Percentiles rank a stretch among this genome's conserved stretches.
phyloP scores from a whole-genome alignment of 2,797 vertebrate species.

The Micromesistius poutassou region DNA sequence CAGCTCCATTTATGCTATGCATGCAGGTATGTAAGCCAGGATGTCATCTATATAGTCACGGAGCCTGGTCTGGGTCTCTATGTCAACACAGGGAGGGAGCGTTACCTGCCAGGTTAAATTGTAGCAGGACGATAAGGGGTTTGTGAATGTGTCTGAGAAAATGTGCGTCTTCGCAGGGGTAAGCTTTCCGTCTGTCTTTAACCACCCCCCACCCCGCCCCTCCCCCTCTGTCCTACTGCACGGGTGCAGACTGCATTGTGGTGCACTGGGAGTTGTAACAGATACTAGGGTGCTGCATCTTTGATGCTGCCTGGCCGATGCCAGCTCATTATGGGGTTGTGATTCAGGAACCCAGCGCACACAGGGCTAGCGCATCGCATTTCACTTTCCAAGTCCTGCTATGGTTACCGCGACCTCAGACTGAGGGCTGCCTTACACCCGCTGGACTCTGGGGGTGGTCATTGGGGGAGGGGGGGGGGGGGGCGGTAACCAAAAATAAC shows the following conservation, averaged over 20 bases:
- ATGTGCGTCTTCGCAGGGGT: constrained; percentile 18
- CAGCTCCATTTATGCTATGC: not conserved
- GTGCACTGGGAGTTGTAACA: constrained; percentile 61
- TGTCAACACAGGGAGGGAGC: not conserved
- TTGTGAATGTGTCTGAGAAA: constrained; percentile 2
- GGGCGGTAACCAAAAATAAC: constrained; percentile 56
- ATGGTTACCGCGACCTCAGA: constrained; percentile 76
- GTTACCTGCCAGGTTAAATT: not conserved
- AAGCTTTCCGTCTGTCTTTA: constrained; percentile 23
- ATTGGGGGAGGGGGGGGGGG: not conserved
- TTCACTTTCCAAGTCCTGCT: constrained; percentile 81
- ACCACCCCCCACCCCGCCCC: constrained; percentile 26
- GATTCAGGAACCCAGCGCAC: constrained; percentile 72
- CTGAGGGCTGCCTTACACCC: constrained; percentile 71
- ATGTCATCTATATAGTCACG: not conserved
- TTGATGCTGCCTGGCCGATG: constrained; percentile 64
- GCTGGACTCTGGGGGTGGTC: not conserved
- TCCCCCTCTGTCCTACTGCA: constrained; percentile 23
- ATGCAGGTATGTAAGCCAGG: not conserved
- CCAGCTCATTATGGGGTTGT: constrained; percentile 76
- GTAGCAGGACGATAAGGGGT: not conserved
- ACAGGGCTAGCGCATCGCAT: constrained; percentile 66
- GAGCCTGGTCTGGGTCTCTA: not conserved
- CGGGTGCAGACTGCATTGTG: constrained; percentile 54
- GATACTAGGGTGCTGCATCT: constrained; percentile 72